phyloP scores from a whole-genome alignment of 2,888 invertebrate species.

The Halictus ligatus region DNA sequence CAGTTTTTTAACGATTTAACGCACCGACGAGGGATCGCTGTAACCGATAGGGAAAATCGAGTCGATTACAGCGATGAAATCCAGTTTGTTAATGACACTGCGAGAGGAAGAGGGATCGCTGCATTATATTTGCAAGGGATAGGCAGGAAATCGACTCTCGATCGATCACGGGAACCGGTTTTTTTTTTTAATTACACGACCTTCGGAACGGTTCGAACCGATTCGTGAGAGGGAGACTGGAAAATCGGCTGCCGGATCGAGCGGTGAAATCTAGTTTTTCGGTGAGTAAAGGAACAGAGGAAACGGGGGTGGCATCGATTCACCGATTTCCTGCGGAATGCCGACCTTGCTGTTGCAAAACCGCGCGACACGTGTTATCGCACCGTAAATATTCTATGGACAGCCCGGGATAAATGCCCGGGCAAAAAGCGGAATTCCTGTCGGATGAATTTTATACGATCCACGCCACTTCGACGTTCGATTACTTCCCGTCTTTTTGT shows the following conservation, averaged over 20 bases:
- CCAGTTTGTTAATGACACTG: not conserved
- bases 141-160: not conserved
- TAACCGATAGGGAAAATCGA: not conserved
- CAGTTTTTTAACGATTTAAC: not conserved
- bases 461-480: constrained; percentile 13
- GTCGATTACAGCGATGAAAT: not conserved
- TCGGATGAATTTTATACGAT: constrained; percentile 18
- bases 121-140: not conserved
- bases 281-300: constrained; percentile 1
- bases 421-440: constrained; percentile 18
- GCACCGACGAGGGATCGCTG: not conserved
- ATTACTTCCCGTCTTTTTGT: constrained; percentile 29
- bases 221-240: not conserved
- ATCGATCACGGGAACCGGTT: not conserved
- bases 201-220: not conserved
- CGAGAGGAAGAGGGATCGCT: not conserved
- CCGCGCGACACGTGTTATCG: constrained; percentile 28
- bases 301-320: constrained; percentile 53
- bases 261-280: not conserved
- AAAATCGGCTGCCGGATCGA: not conserved
- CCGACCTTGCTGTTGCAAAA: constrained; percentile 27
- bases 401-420: not conserved
- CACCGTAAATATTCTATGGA: constrained; percentile 32
- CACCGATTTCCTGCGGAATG: constrained; percentile 52
- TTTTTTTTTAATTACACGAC: not conserved